Conservation (phyloP, 2,888 invertebrate genomes). For the Drosophila monieri region DNA sequence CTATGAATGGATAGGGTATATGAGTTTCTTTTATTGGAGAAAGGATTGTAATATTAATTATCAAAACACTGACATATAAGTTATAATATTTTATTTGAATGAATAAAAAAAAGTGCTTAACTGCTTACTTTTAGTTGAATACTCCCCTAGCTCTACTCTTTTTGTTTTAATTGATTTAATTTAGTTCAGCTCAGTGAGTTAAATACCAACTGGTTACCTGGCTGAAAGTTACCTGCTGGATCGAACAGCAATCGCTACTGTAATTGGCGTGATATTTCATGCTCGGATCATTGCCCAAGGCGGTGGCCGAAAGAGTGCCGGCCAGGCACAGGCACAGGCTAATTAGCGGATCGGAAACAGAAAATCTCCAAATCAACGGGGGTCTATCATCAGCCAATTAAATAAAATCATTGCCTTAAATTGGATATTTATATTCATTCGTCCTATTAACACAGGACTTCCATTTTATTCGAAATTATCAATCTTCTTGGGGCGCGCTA, state of each 20-base stretch:
- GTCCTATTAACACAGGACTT: conserved; percentile 34
- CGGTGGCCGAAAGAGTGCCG: background rate
- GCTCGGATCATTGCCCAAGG: conserved; percentile 54
- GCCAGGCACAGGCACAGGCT: conserved; percentile 44
- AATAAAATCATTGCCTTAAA: conserved; percentile 28
- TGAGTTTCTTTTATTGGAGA: background rate
- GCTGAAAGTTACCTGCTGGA: conserved; percentile 17
- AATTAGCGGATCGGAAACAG: conserved; percentile 49
- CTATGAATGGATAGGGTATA: conserved; percentile 4
- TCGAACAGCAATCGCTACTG: conserved; percentile 23
- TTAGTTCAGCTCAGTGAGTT: conserved; percentile 52
- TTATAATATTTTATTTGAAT: background rate
- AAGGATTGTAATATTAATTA: background rate
- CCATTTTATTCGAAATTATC: conserved; percentile 27
- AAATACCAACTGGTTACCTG: conserved; percentile 51
- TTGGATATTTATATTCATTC: conserved; percentile 42
- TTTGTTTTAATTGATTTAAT: conserved; percentile 70
- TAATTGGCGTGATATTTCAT: conserved; percentile 75
- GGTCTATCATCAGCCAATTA: conserved; percentile 26
- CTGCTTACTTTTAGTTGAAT: background rate
- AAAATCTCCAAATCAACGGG: conserved; percentile 31
- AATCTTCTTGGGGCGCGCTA: conserved; percentile 27
- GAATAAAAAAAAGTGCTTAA: conserved; percentile 4
- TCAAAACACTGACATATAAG: background rate
- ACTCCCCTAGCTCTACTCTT: conserved; percentile 26